Base-by-base conservation (phyloP, 2,888 invertebrate species). In the Thymelicus acteon region DNA sequence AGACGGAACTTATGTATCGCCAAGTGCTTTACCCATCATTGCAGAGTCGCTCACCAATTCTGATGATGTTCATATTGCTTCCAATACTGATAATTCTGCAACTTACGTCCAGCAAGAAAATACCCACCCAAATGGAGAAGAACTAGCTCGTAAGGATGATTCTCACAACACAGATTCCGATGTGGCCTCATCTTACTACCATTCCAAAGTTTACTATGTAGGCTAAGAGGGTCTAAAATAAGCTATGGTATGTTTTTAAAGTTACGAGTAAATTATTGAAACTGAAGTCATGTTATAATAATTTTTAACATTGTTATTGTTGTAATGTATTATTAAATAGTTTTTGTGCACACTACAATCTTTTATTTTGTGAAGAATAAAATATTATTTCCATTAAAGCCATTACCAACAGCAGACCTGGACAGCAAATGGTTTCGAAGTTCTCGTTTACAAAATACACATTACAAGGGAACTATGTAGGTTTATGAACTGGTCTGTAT, bases 121-220 rank as follows among this genome's bases (percentile, higher is more conserved):
- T 24, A 12, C 7, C n/a, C 64, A 60, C 19, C 13, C 40, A 47
- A 71, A 60, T 44, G 65, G 60, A 65, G 71, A 65, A 71, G 61
- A 67, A 66, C 47, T 19, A 64, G 76, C 72, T 44, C 60, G 58
- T 74, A 72, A 54, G 80, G 81, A 66, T 79, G 81, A 24, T 75
- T 77, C 52, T 66, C 81, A 13, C 40, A 60, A 60, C 48, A 12
- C 62, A 2, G 93, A 93, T 79, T 89, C 92, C 2, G 92, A 91
- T 72, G 86, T 83, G 24, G 90, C 92, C 13, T 90, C 93, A n/a
- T 93, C 93, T 4, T 92, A 83, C 75, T 92, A 90, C 70, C 87
- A 85, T 74, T 87, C 92, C 7, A 88, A 84, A 79, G 78, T 88
- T 74, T 92, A 91, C 72, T 92, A 89, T 57, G 80, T 91, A 69